A percentile compares a stretch with the other conserved stretches of the same genome.
Evolutionary conservation across 2,113 vertebrate species (phyloP).

Genomic region (Cyprichromis sp.): DNA sequence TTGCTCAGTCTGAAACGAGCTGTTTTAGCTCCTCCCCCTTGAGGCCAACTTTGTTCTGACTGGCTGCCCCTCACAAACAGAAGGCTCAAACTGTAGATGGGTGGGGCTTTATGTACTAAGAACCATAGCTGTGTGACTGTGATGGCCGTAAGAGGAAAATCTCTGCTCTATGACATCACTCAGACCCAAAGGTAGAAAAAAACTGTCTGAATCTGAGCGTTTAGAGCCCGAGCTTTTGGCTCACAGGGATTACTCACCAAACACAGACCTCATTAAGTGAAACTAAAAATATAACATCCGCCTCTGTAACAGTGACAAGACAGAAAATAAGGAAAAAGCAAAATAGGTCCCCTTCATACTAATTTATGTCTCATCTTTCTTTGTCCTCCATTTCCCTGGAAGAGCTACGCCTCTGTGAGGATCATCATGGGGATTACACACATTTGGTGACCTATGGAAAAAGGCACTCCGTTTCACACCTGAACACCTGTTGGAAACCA

Average conservation of each 20-base stretch:
- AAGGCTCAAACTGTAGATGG: neutral
- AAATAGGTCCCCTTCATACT: neutral
- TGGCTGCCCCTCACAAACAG: neutral
- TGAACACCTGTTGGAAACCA: conserved; percentile 50
- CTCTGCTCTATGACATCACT: neutral
- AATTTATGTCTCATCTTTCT: neutral
- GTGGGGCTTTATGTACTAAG: neutral
- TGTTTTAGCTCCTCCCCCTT: neutral
- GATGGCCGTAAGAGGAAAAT: neutral
- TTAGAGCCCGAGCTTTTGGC: neutral
- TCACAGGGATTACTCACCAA: neutral
- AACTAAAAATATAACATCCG: neutral
- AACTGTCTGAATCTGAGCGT: neutral
- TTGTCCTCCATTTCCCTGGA: neutral
- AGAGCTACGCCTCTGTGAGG: neutral
- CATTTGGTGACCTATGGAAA: conserved; percentile 22
- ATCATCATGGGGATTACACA: conserved; percentile 4
- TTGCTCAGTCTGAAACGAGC: neutral
- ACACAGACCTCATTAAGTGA: neutral
- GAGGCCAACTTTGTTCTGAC: neutral
- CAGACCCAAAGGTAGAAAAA: neutral
- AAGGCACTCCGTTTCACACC: conserved; percentile 34
- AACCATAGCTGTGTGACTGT: neutral
- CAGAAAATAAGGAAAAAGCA: neutral
- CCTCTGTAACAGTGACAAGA: neutral